phyloP scores from a whole-genome alignment of 1,140 invertebrate genomes.

The Zaprionus ornatus region DNA sequence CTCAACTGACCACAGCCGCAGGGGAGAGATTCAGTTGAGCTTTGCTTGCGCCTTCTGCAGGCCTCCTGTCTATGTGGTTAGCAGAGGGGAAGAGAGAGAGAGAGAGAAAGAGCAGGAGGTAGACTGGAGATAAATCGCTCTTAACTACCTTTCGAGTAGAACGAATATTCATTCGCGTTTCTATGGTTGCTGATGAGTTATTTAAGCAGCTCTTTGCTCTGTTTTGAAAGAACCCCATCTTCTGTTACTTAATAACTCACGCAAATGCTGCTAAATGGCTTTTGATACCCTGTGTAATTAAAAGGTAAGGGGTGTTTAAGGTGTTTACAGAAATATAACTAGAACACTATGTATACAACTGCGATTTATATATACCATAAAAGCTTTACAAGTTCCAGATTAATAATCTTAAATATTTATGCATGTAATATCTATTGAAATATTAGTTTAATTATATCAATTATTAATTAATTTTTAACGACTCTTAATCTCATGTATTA shows the following conservation, averaged over 20 bases:
- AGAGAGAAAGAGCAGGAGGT: neutral
- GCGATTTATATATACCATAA: too few relatives aligned
- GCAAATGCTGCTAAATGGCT: slow-evolving; percentile 24
- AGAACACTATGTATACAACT: too few relatives aligned
- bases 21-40: slow-evolving; percentile 21
- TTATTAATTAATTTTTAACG: too few relatives aligned
- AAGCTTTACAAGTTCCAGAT: too few relatives aligned
- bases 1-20: slow-evolving; percentile 20
- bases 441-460: too few relatives aligned
- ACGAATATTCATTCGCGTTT: slow-evolving; percentile 9
- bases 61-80: neutral
- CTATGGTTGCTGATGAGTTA: neutral
- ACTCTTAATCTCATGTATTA: too few relatives aligned
- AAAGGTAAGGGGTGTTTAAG: too few relatives aligned
- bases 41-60: slow-evolving; percentile 22
- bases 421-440: too few relatives aligned
- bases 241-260: slow-evolving; percentile 19
- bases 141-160: slow-evolving; percentile 9
- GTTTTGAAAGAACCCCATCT: slow-evolving; percentile 15
- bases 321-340: too few relatives aligned
- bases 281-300: slow-evolving; percentile 8
- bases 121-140: neutral
- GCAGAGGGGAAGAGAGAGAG: neutral
- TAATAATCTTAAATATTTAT: too few relatives aligned
- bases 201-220: neutral